These are phyloP conservation scores for Catalaphyllia jardinei DNA, from an alignment of 64 coral and sea anemone species.

Conservation along the genomic window DNA sequence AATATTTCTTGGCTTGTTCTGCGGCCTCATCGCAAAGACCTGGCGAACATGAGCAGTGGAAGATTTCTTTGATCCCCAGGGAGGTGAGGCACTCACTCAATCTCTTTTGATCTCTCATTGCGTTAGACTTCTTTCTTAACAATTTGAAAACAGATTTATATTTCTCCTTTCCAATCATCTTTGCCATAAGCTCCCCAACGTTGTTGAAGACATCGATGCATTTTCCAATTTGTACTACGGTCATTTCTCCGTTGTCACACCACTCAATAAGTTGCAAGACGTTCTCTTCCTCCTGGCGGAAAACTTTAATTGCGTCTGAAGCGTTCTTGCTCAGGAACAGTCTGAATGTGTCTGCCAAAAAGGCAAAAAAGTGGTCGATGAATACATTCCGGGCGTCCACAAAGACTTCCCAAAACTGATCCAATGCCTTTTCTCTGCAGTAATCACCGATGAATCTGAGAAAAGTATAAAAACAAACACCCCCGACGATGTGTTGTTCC, in stretches of 20 bases:
- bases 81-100: constrained; percentile 45
- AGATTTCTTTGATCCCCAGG: constrained; percentile 20
- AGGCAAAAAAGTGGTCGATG: constrained; percentile 8
- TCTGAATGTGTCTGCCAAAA: constrained; percentile 2
- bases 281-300: constrained; percentile 25
- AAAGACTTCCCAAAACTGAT: background rate
- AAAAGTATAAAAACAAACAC: background rate
- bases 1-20: constrained; percentile 4
- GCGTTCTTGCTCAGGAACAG: constrained; percentile 21
- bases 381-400: background rate
- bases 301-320: constrained; percentile 6
- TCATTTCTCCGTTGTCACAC: background rate
- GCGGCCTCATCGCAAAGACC: background rate
- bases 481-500: background rate
- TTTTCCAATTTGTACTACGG: background rate
- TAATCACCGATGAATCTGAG: background rate
- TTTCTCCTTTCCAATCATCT: constrained; percentile 21
- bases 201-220: constrained; percentile 34
- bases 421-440: background rate
- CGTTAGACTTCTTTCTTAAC: background rate
- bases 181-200: constrained; percentile 30
- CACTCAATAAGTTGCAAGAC: constrained; percentile 32
- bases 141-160: constrained; percentile 2
- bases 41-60: background rate
- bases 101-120: background rate